Conservation (phyloP, 2,888 invertebrate genomes). For the Luffia ferchaultella region DNA sequence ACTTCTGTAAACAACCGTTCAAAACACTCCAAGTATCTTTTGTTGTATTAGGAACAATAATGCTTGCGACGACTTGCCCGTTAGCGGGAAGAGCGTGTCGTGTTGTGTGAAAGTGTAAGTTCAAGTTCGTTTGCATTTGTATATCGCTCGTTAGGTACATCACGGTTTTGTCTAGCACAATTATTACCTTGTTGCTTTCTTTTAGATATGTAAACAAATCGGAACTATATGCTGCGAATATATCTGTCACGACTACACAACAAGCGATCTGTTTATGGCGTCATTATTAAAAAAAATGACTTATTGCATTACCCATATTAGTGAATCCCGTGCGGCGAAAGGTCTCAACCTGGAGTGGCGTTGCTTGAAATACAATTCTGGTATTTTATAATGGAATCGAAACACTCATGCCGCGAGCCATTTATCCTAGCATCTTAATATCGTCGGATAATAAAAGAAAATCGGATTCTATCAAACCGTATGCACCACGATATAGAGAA, state of each 20-base stretch:
- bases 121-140: conserved; percentile 9
- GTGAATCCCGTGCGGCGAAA: conserved; percentile 28
- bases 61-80: conserved; percentile 12
- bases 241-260: not conserved
- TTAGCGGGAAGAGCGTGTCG: conserved; percentile 18
- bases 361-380: conserved; percentile 21
- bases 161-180: too few species aligned
- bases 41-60: conserved; percentile 10
- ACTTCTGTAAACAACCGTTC: conserved; percentile 9
- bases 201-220: not conserved
- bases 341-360: conserved; percentile 25
- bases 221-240: not conserved
- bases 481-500: conserved; percentile 21
- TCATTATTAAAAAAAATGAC: conserved; percentile 29
- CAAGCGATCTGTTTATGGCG: conserved; percentile 24
- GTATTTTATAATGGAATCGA: conserved; percentile 22
- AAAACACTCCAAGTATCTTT: conserved; percentile 20
- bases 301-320: conserved; percentile 31
- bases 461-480: too few species aligned
- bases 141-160: too few species aligned
- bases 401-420: conserved; percentile 16
- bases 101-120: conserved; percentile 27
- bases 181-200: too few species aligned
- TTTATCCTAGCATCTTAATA: conserved; percentile 27
- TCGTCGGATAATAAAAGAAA: too few species aligned